Evolutionary conservation across 2,113 vertebrate species (phyloP).

Genomic region (Hemicordylus capensis): DNA sequence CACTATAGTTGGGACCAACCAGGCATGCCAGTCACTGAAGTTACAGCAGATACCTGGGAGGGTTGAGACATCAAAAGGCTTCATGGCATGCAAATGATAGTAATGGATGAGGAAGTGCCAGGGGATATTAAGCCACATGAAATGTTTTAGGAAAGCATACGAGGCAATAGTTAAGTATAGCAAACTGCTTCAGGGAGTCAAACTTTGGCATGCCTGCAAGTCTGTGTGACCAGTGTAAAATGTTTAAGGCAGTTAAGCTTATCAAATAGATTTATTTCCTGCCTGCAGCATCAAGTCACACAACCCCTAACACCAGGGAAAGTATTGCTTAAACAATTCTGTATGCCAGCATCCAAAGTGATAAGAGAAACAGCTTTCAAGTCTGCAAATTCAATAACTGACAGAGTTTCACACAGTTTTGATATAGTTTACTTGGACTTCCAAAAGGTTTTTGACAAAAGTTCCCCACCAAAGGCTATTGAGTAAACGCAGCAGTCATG

Average conservation of each 20-base stretch:
- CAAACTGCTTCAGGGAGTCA: neutral
- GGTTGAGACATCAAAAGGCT: neutral
- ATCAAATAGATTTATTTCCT: neutral
- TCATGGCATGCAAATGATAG: neutral
- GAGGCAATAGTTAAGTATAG: too few relatives aligned
- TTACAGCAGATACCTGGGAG: neutral
- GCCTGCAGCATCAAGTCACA: too few relatives aligned
- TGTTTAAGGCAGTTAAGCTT: neutral
- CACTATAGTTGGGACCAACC: too few relatives aligned
- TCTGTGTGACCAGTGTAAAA: neutral
- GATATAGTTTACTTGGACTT: too few relatives aligned
- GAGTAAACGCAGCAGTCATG: too few relatives aligned
- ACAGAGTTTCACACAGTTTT: neutral
- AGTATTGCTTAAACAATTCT: neutral
- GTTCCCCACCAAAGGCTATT: too few relatives aligned
- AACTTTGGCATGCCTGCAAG: neutral
- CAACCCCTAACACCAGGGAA: neutral
- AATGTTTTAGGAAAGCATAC: too few relatives aligned
- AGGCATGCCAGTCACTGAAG: too few relatives aligned
- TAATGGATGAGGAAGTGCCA: too few relatives aligned
- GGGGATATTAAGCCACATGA: too few relatives aligned
- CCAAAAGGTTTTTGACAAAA: too few relatives aligned
- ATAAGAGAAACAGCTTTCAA: neutral
- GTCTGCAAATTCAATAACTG: neutral
- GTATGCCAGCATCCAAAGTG: neutral